Conservation (phyloP, 2,113 vertebrate genomes). For the Aegithalos caudatus region DNA sequence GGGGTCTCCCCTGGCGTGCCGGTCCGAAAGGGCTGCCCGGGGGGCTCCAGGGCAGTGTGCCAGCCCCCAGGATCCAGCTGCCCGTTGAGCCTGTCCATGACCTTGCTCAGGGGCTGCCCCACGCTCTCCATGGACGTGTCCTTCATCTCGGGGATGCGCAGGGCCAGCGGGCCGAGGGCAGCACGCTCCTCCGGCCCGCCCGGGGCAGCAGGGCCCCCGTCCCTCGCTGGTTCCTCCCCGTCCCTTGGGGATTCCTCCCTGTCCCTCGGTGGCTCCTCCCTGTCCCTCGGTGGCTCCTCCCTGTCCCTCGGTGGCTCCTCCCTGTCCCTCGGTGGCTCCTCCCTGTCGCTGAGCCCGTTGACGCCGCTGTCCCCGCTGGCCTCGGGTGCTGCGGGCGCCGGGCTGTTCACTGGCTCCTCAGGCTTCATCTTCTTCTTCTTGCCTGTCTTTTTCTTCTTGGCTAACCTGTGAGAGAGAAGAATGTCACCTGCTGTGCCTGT, state of each 20-base stretch:
- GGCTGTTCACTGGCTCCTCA: slow-evolving; percentile 17
- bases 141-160: slow-evolving; percentile 86
- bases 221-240: neutral
- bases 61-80: slow-evolving; percentile 77
- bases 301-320: neutral
- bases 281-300: neutral
- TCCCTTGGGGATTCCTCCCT: neutral
- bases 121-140: slow-evolving; percentile 91
- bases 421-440: slow-evolving; percentile 83
- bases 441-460: slow-evolving; percentile 82
- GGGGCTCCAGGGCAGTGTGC: slow-evolving; percentile 18
- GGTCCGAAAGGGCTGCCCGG: slow-evolving; percentile 89
- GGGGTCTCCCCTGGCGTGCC: slow-evolving; percentile 79
- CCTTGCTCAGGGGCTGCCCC: slow-evolving; percentile 86
- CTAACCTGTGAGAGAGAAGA: slow-evolving; percentile 74
- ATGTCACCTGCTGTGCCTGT: neutral
- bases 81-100: slow-evolving; percentile 84
- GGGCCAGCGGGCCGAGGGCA: slow-evolving; percentile 38
- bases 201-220: rapidly evolving
- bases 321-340: neutral
- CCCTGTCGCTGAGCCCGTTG: neutral
- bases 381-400: neutral
- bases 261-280: neutral
- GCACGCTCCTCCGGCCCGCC: neutral
- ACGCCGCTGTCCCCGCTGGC: neutral